Evolutionary conservation across 2,888 invertebrate species (phyloP).

Genomic region (Yponomeuta malinellus): DNA sequence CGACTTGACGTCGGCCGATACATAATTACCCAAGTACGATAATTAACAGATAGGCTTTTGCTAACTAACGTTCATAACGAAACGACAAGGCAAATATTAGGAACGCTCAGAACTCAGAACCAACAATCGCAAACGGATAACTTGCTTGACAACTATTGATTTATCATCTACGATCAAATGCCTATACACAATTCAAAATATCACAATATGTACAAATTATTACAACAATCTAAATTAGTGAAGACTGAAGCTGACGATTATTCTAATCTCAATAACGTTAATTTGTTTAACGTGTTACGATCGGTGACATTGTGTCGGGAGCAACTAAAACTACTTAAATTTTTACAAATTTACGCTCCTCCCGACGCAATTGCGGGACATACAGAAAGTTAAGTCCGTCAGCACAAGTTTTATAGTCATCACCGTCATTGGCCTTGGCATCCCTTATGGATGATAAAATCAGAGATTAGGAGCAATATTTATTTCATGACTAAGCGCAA

Average conservation of each 20-base stretch:
- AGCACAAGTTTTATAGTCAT: neutral
- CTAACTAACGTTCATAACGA: slow-evolving; percentile 23
- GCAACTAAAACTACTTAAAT: neutral
- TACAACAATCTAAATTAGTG: slow-evolving; percentile 35
- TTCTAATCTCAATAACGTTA: slow-evolving; percentile 52
- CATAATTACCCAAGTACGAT: slow-evolving; percentile 17
- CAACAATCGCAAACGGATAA: slow-evolving; percentile 45
- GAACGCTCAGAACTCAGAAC: slow-evolving; percentile 37
- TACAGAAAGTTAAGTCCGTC: neutral
- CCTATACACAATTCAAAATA: slow-evolving; percentile 70
- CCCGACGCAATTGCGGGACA: neutral
- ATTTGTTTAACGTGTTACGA: slow-evolving; percentile 17
- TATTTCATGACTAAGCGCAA: no score
- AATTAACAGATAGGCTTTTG: slow-evolving; percentile 29
- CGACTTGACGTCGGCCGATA: neutral
- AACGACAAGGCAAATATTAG: slow-evolving; percentile 34
- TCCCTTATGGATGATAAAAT: no score
- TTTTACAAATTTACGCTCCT: neutral
- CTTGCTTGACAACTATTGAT: slow-evolving; percentile 15
- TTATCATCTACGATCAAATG: slow-evolving; percentile 27
- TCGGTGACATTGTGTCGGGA: slow-evolving; percentile 9
- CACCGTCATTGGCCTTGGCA: no score
- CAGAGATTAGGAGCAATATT: no score
- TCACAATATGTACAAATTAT: slow-evolving; percentile 73
- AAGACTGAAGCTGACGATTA: slow-evolving; percentile 11